These are phyloP conservation scores for Dicrurus megarhynchus DNA, from an alignment of 2,113 vertebrate genomes.

Conservation along the genomic window DNA sequence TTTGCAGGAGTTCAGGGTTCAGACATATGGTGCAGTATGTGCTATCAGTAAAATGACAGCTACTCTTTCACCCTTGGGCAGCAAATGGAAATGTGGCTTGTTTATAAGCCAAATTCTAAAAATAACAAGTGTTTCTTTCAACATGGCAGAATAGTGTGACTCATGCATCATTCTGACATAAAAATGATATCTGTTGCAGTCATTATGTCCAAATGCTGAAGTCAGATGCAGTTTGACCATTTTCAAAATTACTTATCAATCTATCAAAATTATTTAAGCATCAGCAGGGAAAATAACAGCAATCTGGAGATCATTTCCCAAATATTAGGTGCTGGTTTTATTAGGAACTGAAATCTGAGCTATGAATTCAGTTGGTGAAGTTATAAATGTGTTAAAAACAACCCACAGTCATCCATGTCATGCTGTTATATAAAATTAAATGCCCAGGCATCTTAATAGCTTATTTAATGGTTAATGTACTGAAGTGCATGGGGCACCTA, in stretches of 20 bases:
- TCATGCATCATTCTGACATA: conserved; percentile 55
- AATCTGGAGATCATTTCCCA: background rate
- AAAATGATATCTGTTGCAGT: conserved; percentile 11
- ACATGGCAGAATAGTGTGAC: conserved; percentile 13
- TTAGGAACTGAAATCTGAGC: background rate
- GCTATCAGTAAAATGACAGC: conserved; percentile 46
- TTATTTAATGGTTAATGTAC: background rate
- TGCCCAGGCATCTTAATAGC: background rate
- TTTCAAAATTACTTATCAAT: conserved; percentile 14
- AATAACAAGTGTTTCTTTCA: conserved; percentile 42
- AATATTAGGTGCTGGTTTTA: background rate
- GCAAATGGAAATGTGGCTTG: conserved; percentile 11
- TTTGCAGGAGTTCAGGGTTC: background rate
- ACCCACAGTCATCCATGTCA: background rate
- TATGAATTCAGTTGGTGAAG: background rate
- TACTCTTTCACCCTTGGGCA: conserved; percentile 61
- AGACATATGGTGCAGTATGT: background rate
- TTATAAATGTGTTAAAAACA: background rate
- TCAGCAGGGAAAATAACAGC: background rate
- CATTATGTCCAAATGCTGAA: conserved; percentile 26
- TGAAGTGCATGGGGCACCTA: background rate
- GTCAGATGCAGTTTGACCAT: background rate
- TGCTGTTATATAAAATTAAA: background rate
- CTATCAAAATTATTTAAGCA: conserved; percentile 12
- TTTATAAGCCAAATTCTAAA: conserved; percentile 53